phyloP scores from a whole-genome alignment of 2,888 invertebrate species.

The Rhagonycha lutea region DNA sequence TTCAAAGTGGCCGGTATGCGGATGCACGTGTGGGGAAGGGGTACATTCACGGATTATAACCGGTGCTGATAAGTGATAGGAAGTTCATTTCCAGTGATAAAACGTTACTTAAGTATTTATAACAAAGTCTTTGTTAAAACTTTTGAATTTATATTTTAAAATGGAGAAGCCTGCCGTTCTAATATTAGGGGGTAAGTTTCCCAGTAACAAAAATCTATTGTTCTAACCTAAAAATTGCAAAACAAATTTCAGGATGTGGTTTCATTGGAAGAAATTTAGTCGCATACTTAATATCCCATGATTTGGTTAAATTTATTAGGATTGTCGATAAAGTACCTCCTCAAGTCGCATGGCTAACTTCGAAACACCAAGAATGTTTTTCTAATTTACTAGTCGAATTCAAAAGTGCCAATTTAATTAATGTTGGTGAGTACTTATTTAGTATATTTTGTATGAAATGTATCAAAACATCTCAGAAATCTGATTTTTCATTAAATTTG shows the following conservation, averaged over 20 bases:
- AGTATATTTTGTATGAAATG: too few species aligned
- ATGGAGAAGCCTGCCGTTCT: conserved; percentile 46
- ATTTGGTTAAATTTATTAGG: conserved; percentile 74
- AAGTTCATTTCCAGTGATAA: conserved; percentile 21
- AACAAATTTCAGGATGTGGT: conserved; percentile 76
- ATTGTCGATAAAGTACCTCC: conserved; percentile 94
- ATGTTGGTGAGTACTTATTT: conserved; percentile 65
- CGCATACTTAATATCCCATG: conserved; percentile 76
- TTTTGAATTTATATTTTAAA: conserved; percentile 3
- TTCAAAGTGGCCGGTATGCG: background rate
- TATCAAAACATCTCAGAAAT: too few species aligned
- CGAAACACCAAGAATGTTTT: conserved; percentile 72
- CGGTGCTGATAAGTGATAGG: conserved; percentile 27
- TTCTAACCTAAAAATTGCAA: conserved; percentile 14
- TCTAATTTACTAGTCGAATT: conserved; percentile 80
- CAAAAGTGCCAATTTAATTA: conserved; percentile 89
- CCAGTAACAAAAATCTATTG: background rate
- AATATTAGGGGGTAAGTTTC: conserved; percentile 42
- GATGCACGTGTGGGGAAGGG: conserved; percentile 17
- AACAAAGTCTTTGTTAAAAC: conserved; percentile 10
- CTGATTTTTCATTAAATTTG: too few species aligned
- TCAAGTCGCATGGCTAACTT: conserved; percentile 87
- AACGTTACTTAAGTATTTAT: conserved; percentile 4
- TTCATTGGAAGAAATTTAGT: conserved; percentile 91
- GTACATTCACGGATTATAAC: conserved; percentile 4